phyloP scores from a whole-genome alignment of 35 echinoderm and acorn worm genomes.

The Lytechinus variegatus region DNA sequence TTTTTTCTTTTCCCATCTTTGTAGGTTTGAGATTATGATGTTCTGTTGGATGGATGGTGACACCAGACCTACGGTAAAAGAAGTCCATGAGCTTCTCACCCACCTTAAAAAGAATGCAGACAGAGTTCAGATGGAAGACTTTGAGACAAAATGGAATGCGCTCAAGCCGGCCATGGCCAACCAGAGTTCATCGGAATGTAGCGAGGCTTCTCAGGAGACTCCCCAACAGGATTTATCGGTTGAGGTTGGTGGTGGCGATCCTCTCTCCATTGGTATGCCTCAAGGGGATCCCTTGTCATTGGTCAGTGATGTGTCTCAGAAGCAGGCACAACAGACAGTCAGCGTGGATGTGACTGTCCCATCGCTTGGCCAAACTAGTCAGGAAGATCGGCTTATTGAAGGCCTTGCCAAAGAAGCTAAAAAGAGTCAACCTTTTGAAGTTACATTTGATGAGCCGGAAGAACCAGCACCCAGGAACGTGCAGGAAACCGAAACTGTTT shows the following conservation, averaged over 20 bases:
- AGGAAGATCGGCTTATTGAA: neutral
- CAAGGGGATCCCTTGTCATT: neutral
- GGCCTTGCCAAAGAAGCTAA: neutral
- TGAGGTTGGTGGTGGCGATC: neutral
- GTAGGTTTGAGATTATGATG: slow-evolving; percentile 98
- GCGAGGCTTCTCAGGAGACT: slow-evolving; percentile 56
- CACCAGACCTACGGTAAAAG: slow-evolving; percentile 79
- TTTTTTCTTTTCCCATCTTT: neutral
- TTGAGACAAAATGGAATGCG: slow-evolving; percentile 76
- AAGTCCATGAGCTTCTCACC: slow-evolving; percentile 74
- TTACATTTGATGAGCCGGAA: neutral
- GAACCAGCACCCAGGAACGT: neutral
- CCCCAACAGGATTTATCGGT: slow-evolving; percentile 2
- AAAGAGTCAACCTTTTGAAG: neutral
- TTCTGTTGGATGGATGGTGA: slow-evolving; percentile 88
- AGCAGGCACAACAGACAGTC: neutral
- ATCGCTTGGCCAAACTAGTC: neutral
- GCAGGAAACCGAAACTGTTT: neutral
- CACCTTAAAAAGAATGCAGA: slow-evolving; percentile 80
- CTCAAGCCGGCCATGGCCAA: slow-evolving; percentile 61
- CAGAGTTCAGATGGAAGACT: slow-evolving; percentile 78
- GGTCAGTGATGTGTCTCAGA: neutral
- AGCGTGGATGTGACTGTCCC: neutral
- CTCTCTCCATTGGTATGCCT: neutral
- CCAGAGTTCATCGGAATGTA: slow-evolving; percentile 74